A percentile compares a stretch with the other conserved stretches of the same genome.
Evolutionary conservation across 2,888 invertebrate genomes (phyloP).

Genomic region (Furcula furcula): DNA sequence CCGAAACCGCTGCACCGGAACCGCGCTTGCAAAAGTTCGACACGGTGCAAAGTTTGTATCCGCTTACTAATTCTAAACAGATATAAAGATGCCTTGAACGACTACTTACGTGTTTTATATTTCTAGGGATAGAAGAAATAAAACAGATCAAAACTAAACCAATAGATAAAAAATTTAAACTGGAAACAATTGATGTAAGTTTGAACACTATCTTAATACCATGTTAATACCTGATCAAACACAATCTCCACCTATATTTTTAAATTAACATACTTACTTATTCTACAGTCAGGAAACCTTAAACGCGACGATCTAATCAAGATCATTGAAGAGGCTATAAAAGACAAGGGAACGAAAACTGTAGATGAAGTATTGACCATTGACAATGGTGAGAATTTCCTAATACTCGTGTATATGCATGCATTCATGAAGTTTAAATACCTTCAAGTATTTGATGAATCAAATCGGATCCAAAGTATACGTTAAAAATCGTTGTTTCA

Average conservation of each 20-base stretch:
- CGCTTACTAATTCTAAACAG: too few relatives aligned
- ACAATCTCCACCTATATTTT: too few relatives aligned
- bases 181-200: constrained; percentile 11
- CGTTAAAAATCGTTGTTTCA: background rate
- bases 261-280: too few relatives aligned
- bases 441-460: too few relatives aligned
- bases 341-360: background rate
- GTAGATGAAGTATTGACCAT: background rate
- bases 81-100: too few relatives aligned
- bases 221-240: background rate
- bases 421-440: background rate
- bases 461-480: background rate
- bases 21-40: constrained; percentile 23
- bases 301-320: constrained; percentile 15
- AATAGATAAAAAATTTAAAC: constrained; percentile 11
- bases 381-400: background rate
- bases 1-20: constrained; percentile 15
- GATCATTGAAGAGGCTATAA: constrained; percentile 1
- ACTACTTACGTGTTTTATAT: background rate
- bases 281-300: background rate
- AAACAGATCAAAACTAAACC: constrained; percentile 17
- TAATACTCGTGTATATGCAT: too few relatives aligned
- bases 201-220: background rate
- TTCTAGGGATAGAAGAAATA: constrained; percentile 22
- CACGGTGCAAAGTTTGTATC: constrained; percentile 31